Base-by-base conservation (phyloP, 2,888 invertebrate genomes). In the Suillia variegata region DNA sequence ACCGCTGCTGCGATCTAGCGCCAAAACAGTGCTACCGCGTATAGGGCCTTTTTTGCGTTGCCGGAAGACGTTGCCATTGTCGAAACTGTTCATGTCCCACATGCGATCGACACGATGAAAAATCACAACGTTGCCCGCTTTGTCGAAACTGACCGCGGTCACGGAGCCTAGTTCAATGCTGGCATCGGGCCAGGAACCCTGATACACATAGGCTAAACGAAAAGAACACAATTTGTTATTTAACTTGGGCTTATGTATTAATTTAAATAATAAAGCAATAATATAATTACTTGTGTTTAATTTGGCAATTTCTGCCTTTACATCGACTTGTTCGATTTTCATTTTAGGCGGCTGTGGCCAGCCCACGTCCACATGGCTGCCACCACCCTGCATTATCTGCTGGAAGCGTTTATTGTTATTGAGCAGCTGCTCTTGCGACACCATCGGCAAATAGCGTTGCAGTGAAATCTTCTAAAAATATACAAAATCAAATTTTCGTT, bases 121-220 rank as follows among this genome's bases (percentile, higher is more conserved):
- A 38, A 95, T 87, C 13, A 90, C 87, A 12, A 95, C 84, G 62
- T 88, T 87, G 1, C 92, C 93, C n/a, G 83, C 76, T 2, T 83
- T 84, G 76, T 94, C 92, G 15, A 93, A 83, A 4, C 91, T 88
- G 1, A 97, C 88, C 3, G 92, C 94, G 0, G 91, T 88, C 1
- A 95, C 88, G 77, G 94, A 91, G 1, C 95, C 94, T 59, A 87
- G 69, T 63, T 83, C 83, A 2, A 85, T 77, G 3, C 79, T 67
- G 2, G 82, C 73, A 50, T 83, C 82, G 1, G 88, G 88, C 89
- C 89, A 89, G 59, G 83, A 76, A 18, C 79, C 78, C 47, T 85
- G 85, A 78, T 84, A 85, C 62, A 84, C 78, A 66, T 85, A 86
- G 15, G 83, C 87, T 87, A 53, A 3, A 70, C 49, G 38, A 17